Conservation (phyloP, 1,140 invertebrate species). For the Lasioglossum baleicum region DNA sequence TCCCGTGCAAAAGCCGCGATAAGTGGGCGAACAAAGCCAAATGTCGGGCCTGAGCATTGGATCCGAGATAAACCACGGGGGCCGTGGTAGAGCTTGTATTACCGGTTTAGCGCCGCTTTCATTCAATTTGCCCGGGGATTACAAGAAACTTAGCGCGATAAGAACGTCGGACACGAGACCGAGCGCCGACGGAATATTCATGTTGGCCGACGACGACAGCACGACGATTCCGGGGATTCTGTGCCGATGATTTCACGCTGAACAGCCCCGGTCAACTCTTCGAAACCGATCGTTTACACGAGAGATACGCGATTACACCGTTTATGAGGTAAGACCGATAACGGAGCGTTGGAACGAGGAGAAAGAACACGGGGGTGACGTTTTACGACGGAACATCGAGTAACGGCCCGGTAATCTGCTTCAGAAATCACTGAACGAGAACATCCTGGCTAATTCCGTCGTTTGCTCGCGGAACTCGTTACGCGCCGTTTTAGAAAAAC, state of each 20-base stretch:
- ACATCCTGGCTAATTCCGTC: background rate
- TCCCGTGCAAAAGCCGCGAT: background rate
- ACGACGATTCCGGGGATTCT: background rate
- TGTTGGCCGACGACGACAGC: background rate
- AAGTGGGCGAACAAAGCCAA: background rate
- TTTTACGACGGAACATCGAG: background rate
- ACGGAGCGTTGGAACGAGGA: background rate
- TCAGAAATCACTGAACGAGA: background rate
- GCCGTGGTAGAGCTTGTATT: background rate
- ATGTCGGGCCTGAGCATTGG: background rate
- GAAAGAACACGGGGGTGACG: background rate
- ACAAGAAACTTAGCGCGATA: constrained; percentile 1
- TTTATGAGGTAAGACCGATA: constrained; percentile 12
- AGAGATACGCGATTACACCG: background rate
- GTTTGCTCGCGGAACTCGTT: background rate
- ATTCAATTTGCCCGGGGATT: constrained; percentile 17
- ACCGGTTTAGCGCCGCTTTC: background rate
- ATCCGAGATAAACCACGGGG: background rate
- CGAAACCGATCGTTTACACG: background rate
- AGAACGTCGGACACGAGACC: background rate
- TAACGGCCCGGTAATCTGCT: background rate
- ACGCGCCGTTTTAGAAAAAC: too few species aligned
- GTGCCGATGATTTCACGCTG: background rate
- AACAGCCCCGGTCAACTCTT: too few species aligned
- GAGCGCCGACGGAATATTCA: constrained; percentile 13